A percentile compares a stretch with the other conserved stretches of the same genome.
phyloP scores from a whole-genome alignment of 1,140 invertebrate species.

The Pogonomyrmex californicus region DNA sequence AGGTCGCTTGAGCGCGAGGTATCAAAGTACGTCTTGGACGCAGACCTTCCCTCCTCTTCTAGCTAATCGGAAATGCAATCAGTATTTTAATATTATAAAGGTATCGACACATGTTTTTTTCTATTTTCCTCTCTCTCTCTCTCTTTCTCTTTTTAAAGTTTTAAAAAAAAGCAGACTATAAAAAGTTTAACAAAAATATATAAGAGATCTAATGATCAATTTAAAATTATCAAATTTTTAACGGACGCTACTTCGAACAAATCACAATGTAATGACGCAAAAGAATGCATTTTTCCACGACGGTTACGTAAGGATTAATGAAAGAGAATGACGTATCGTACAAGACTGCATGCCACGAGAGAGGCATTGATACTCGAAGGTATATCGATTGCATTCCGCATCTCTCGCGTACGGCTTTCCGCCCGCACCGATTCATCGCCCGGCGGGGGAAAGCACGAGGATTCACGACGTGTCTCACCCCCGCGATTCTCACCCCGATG shows the following conservation, averaged over 20 bases:
- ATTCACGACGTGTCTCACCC: constrained; percentile 38
- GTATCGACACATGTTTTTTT: too few relatives aligned
- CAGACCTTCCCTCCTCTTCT: not conserved
- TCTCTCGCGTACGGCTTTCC: constrained; percentile 32
- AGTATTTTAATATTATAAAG: not conserved
- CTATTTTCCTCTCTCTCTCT: too few relatives aligned
- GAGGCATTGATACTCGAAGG: constrained; percentile 21
- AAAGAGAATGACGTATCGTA: constrained; percentile 48
- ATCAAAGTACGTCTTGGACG: constrained; percentile 30
- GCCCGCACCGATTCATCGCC: constrained; percentile 52
- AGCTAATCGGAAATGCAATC: not conserved
- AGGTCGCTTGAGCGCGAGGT: constrained; percentile 11
- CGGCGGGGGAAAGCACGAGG: constrained; percentile 5
- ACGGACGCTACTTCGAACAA: not conserved
- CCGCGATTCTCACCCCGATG: constrained; percentile 46
- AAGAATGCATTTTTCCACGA: constrained; percentile 1
- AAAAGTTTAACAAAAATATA: not conserved
- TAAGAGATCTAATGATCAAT: not conserved
- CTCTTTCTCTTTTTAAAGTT: not conserved
- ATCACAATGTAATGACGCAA: not conserved
- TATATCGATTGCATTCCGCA: constrained; percentile 48
- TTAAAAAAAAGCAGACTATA: not conserved
- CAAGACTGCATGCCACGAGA: not conserved
- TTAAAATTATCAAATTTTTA: not conserved
- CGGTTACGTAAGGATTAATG: constrained; percentile 53